Conservation (phyloP, 2,113 vertebrate species). For the Oreochromis tanganicae region DNA sequence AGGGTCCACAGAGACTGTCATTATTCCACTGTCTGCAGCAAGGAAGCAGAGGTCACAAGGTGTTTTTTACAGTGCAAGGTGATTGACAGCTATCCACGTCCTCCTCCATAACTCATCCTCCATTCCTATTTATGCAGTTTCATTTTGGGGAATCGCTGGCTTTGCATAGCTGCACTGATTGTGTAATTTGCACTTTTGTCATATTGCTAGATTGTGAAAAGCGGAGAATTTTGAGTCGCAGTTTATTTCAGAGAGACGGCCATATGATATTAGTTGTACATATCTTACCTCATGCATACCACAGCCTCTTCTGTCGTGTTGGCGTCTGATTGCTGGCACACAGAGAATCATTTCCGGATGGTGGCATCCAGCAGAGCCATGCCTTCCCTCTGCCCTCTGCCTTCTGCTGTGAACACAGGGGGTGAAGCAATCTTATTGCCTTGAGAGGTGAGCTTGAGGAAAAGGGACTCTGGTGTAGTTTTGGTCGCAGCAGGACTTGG, state of each 20-base stretch:
- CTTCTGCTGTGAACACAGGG: constrained; percentile 65
- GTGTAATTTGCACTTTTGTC: constrained; percentile 3
- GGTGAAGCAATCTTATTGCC: constrained; percentile 60
- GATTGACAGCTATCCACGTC: constrained; percentile 51
- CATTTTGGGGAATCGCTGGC: constrained; percentile 7
- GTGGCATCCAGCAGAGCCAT: constrained; percentile 44
- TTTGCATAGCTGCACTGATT: constrained; percentile 9
- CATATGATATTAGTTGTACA: background rate
- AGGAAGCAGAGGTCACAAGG: constrained; percentile 49
- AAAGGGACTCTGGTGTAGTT: constrained; percentile 56
- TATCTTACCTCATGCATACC: constrained; percentile 17
- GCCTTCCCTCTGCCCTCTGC: constrained; percentile 68
- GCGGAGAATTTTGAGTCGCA: background rate
- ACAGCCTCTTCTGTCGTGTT: constrained; percentile 32
- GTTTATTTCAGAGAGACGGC: constrained; percentile 7
- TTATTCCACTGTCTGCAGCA: constrained; percentile 53
- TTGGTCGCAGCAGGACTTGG: constrained; percentile 60
- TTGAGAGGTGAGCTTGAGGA: constrained; percentile 58
- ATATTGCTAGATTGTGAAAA: constrained; percentile 16
- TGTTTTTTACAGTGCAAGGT: constrained; percentile 53
- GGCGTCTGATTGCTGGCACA: constrained; percentile 53
- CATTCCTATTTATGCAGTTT: constrained; percentile 32
- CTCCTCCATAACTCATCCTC: background rate
- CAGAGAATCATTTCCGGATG: constrained; percentile 64
- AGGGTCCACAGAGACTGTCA: constrained; percentile 54